Conservation (phyloP, 2,113 vertebrate genomes). For the Cebidichthys violaceus region DNA sequence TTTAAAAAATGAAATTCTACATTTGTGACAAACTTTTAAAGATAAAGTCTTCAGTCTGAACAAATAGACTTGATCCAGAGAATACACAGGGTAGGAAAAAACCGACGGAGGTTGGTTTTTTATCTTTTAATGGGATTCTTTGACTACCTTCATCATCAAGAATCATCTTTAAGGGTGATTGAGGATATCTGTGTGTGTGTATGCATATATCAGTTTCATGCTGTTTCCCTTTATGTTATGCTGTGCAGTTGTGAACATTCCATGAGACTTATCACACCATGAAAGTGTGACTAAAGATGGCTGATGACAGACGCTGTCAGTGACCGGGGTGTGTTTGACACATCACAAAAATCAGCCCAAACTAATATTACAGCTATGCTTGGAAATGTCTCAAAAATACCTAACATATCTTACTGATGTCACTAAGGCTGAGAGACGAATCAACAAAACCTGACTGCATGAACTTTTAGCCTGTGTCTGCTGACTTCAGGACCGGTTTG, state of each 20-base stretch:
- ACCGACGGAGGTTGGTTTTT: too few species aligned
- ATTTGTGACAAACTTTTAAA: neutral
- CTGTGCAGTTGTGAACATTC: neutral
- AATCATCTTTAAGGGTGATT: neutral
- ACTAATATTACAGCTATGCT: conserved; percentile 18
- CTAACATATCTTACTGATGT: conserved; percentile 44
- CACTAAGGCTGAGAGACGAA: neutral
- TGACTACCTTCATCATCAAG: neutral
- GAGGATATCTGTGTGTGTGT: neutral
- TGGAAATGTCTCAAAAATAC: conserved; percentile 51
- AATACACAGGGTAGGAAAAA: neutral
- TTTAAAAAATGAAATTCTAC: neutral
- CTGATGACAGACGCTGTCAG: conserved; percentile 36
- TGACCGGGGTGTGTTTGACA: conserved; percentile 46
- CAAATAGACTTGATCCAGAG: neutral
- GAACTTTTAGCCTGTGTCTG: neutral
- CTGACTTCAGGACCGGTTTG: neutral
- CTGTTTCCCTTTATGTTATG: neutral
- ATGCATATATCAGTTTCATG: neutral
- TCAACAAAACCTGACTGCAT: neutral
- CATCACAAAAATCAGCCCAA: neutral
- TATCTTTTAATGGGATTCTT: too few species aligned
- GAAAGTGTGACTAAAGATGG: neutral
- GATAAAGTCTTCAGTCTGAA: neutral
- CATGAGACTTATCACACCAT: neutral